phyloP scores from a whole-genome alignment of 2,113 vertebrate genomes.

The Archilochus colubris region DNA sequence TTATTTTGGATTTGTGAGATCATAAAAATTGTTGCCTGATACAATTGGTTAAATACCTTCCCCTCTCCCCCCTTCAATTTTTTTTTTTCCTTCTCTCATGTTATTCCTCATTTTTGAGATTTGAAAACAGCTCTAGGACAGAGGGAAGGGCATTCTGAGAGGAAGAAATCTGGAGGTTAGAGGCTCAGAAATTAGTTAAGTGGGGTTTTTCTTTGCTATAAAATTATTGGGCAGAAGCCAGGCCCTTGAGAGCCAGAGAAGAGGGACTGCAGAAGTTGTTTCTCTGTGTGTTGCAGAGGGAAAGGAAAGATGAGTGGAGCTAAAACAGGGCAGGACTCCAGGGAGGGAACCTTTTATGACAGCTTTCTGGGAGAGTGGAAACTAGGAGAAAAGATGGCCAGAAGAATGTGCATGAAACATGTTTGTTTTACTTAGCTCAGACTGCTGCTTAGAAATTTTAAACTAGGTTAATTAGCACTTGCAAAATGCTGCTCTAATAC shows the following conservation, averaged over 20 bases:
- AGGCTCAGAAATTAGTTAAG: constrained; percentile 26
- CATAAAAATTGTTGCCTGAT: not conserved
- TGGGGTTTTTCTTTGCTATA: constrained; percentile 6
- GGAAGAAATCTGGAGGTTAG: not conserved
- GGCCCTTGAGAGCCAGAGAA: not conserved
- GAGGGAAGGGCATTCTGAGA: not conserved
- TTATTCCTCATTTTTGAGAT: not conserved
- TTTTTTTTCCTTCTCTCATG: not conserved
- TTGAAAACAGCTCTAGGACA: not conserved
- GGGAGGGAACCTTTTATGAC: constrained; percentile 45
- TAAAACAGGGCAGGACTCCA: constrained; percentile 35
- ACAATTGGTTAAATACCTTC: not conserved
- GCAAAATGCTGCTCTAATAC: not conserved
- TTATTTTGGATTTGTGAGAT: constrained; percentile 29
- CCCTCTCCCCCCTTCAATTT: not conserved
- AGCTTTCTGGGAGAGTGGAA: constrained; percentile 49
- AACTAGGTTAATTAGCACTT: constrained; percentile 41
- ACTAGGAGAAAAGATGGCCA: constrained; percentile 33
- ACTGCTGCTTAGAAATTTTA: not conserved
- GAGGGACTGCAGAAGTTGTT: constrained; percentile 24
- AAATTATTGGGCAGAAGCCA: constrained; percentile 35
- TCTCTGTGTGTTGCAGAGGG: constrained; percentile 14
- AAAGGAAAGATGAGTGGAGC: constrained; percentile 15
- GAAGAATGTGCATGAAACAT: constrained; percentile 11
- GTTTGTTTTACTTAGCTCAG: constrained; percentile 47